Percentiles rank a stretch among this genome's conserved stretches.
These are phyloP conservation scores for Condylura cristata DNA, from an alignment of 2,113 vertebrate species.

Conservation along the genomic window DNA sequence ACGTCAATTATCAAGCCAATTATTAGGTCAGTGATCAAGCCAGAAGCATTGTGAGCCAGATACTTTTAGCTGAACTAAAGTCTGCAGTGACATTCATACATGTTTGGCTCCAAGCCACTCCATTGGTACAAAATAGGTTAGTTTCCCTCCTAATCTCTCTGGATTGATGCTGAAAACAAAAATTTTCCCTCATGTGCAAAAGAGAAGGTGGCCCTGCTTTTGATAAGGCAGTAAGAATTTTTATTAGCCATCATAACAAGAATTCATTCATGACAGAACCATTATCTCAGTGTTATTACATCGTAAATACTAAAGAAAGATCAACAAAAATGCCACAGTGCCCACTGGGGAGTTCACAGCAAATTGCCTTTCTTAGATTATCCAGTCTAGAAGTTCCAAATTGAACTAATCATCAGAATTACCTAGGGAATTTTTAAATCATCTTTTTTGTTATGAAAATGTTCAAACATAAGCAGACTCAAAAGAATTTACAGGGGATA, in stretches of 20 bases:
- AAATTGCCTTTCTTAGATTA: neutral
- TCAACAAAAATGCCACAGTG: neutral
- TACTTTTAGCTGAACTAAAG: neutral
- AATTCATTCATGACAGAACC: neutral
- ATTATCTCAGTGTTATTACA: slow-evolving; percentile 9
- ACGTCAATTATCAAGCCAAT: too few species aligned
- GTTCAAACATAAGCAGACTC: slow-evolving; percentile 12
- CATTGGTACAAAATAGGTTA: neutral
- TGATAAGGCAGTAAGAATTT: neutral
- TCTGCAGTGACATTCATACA: neutral
- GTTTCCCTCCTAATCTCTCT: neutral
- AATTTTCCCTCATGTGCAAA: neutral
- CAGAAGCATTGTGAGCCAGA: neutral
- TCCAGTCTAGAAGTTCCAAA: neutral
- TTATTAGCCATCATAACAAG: neutral
- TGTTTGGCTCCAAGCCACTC: neutral
- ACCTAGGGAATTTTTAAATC: neutral
- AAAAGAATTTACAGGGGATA: neutral
- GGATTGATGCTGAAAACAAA: neutral
- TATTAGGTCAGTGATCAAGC: neutral
- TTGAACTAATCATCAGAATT: neutral
- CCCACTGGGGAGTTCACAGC: neutral
- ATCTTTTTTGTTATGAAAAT: neutral
- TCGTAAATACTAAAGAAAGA: slow-evolving; percentile 36
- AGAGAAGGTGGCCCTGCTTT: neutral